Evolutionary conservation across 2,888 invertebrate species (phyloP).

Genomic region (Agonopterix subpropinquella): DNA sequence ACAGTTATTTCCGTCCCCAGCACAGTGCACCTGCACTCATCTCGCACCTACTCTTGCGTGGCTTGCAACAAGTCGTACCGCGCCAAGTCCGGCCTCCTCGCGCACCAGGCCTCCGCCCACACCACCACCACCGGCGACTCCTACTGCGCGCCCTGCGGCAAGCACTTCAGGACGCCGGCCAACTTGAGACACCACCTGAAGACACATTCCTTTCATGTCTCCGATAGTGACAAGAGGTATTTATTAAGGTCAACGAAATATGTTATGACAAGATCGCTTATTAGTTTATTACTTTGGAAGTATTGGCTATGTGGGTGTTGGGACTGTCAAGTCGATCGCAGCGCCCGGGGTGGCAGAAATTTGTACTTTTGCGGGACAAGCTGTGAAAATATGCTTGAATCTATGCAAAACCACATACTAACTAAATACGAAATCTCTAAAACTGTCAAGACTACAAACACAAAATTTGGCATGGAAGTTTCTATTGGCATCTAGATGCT

Average conservation of each 20-base stretch:
- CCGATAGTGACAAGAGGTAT: constrained; percentile 32
- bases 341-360: no score
- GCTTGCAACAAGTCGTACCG: constrained; percentile 33
- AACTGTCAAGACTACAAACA: no score
- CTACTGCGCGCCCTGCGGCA: constrained; percentile 27
- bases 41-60: constrained; percentile 29
- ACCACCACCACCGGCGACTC: constrained; percentile 10
- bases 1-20: constrained; percentile 15
- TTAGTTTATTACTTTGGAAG: no score
- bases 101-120: constrained; percentile 23
- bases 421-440: no score
- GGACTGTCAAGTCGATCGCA: no score
- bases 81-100: constrained; percentile 29
- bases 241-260: constrained; percentile 1
- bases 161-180: constrained; percentile 28
- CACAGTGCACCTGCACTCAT: constrained; percentile 33
- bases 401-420: no score
- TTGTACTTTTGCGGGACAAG: no score
- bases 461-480: no score
- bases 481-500: no score
- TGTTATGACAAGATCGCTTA: no score
- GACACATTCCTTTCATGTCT: constrained; percentile 39
- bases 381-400: no score
- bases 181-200: constrained; percentile 34
- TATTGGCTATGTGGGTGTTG: no score